Percentiles rank a stretch among this genome's conserved stretches.
Conservation (phyloP, 2,888 invertebrate species). For the Pollenia griseotomentosa region DNA sequence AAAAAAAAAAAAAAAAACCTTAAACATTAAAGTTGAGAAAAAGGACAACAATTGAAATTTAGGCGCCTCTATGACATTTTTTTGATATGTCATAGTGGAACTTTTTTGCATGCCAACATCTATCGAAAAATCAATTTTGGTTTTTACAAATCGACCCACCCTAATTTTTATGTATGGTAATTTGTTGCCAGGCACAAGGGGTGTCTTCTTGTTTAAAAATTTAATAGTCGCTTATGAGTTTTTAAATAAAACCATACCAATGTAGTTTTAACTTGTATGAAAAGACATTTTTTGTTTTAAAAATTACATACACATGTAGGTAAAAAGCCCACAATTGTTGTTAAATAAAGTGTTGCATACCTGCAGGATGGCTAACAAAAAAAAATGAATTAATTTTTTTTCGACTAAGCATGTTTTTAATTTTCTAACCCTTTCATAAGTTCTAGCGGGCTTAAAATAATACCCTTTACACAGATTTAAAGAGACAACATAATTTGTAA, state of each 20-base stretch:
- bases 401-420: neutral
- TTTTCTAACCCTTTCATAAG: neutral
- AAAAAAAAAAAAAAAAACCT: too few species aligned
- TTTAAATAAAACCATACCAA: neutral
- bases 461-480: too few species aligned
- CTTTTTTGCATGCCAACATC: too few species aligned
- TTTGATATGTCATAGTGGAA: too few species aligned
- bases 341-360: constrained; percentile 31
- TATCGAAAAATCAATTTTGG: too few species aligned
- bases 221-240: neutral
- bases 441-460: too few species aligned
- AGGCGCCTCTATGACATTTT: too few species aligned
- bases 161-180: neutral
- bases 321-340: neutral
- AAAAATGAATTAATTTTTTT: neutral
- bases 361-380: neutral
- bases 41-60: too few species aligned
- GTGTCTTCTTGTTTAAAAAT: neutral
- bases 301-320: neutral
- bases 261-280: neutral
- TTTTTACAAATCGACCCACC: too few species aligned
- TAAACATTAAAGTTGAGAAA: too few species aligned
- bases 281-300: neutral
- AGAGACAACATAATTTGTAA: too few species aligned
- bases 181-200: constrained; percentile 3